Percentiles rank a stretch among this genome's conserved stretches.
These are phyloP conservation scores for Bradypodion ventrale DNA, from an alignment of 2,797 vertebrate genomes.

Conservation along the genomic window DNA sequence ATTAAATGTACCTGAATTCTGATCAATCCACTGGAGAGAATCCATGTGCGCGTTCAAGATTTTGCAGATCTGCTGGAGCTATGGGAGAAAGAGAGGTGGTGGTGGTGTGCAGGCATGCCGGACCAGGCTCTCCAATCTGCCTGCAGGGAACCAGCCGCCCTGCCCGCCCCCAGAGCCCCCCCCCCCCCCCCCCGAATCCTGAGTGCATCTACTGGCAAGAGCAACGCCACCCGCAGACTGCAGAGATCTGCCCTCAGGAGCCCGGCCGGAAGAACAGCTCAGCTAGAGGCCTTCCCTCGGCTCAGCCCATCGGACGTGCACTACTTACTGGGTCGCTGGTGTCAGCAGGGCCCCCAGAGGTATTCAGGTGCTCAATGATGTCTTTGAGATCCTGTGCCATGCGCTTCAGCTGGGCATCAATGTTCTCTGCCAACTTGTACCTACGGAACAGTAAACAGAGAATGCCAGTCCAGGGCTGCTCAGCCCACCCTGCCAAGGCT, in stretches of 20 bases:
- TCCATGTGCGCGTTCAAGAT: slow-evolving; percentile 93
- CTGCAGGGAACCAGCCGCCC: not conserved
- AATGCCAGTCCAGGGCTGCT: not conserved
- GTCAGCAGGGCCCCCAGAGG: slow-evolving; percentile 82
- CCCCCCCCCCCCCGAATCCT: too few relatives aligned
- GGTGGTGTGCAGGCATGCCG: not conserved
- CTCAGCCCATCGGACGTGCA: rapidly evolving
- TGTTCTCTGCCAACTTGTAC: slow-evolving; percentile 91
- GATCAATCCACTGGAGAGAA: slow-evolving; percentile 91
- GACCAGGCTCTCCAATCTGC: too few relatives aligned
- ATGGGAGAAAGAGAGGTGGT: slow-evolving; percentile 28
- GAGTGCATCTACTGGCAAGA: too few relatives aligned
- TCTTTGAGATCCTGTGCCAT: slow-evolving; percentile 95
- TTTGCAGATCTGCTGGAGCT: slow-evolving; percentile 94
- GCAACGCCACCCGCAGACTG: too few relatives aligned
- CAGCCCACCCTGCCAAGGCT: too few relatives aligned
- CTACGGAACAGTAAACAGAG: slow-evolving; percentile 59
- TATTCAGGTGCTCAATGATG: slow-evolving; percentile 88
- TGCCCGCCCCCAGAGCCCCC: too few relatives aligned
- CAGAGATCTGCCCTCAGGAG: too few relatives aligned
- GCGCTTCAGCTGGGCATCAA: slow-evolving; percentile 89
- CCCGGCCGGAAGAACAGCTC: not conserved
- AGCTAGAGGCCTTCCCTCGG: too few relatives aligned
- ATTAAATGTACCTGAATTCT: slow-evolving; percentile 83
- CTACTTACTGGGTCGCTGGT: slow-evolving; percentile 85